Base-by-base conservation (phyloP, 2,113 vertebrate genomes). In the Nothocercus julius region DNA sequence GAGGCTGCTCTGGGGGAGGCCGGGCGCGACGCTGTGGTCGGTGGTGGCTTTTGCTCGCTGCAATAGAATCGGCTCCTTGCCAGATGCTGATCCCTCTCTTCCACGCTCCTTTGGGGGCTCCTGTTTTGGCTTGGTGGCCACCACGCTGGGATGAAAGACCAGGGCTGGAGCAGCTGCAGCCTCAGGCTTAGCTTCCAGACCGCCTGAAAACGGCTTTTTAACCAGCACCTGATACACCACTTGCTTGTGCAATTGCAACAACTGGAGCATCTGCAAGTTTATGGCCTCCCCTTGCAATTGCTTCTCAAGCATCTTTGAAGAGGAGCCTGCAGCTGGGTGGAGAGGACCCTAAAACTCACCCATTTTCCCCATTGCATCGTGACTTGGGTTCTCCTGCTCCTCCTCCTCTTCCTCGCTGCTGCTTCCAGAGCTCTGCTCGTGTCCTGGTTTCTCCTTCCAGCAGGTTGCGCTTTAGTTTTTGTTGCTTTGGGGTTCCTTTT, bases 401-500 rank as follows among this genome's bases (percentile, higher is more conserved):
- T 1, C 44, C 21, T 22, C 49, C 49, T 49, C 51, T 83, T 36
- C 36, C 2, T 9, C 36, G 68, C 49, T 49, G 68, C 82, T 70
- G 80, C 83, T 75, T 14, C 30, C 11, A 8, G 78, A 72, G 79
- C 64, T 68, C 28, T 73, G 25, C n/a, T 54, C 9, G 2, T 28
- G 30, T 27, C 36, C 66, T 84, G 83, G 28, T 77, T 90, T 77
- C 53, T 87, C 86, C 49, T 95, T 81, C 81, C 62, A 89, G 72
- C 49, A 64, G 28, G 54, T 56, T 56, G 54, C 13, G 45, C 22
- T 61, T 30, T 75, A 20, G 34, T 34, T 21, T 34, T n/a, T 62
- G 19, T 62, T 62, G 36, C 15, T 62, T 36, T n/a, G n/a, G 49
- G 49, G 21, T 54, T 18, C 19, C 17, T 61, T 61, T 59, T 59